Base-by-base conservation (phyloP, 2,113 vertebrate species). In the Acinonyx jubatus region DNA sequence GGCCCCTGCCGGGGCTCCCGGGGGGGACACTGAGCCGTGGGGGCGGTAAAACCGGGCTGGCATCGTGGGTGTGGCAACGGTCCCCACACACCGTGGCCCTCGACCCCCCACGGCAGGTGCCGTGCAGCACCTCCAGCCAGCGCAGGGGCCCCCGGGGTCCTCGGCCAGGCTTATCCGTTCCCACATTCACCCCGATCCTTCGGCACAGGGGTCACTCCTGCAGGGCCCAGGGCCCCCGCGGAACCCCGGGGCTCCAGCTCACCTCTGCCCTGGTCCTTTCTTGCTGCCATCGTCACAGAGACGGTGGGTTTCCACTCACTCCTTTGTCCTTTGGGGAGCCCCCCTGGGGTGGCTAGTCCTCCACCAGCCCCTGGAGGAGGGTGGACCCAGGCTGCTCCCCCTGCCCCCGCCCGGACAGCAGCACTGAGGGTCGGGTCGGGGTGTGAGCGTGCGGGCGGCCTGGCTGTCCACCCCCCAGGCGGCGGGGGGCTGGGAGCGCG, bases 401-500 rank as follows among this genome's bases (percentile, higher is more conserved):
- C 21, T 50, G 48, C 74, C 55, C 45, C 11, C 48, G 61, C n/a
- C 33, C 15, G 61, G 6, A 23, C 14, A 4, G 45, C 89, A 45
- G 6, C 19, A 0, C 18, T 4, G 6, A 50, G 38, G 41, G 14
- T 16, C 0, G 7, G 41, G 18, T 15, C 2, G 0, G 74, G 41
- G 41, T 2, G 41, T 10, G 74, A 31, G 41, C 0, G 3, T 48
- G 4, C 1, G 1, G 5, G 36, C 16, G 4, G 18, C 38, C 1
- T 0, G 15, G 9, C 36, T 19, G 15, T 55, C 52, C 23, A n/a
- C 31, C 1, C 10, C 9, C 57, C 48, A 14, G 68, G 12, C 36
- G 7, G 36, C 36, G 0, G 7, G 3, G n/a, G 8, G 0, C 82
- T 41, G 1, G 7, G 45, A 9, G 31, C 4, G 0, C 2, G 0